A percentile compares a stretch with the other conserved stretches of the same genome.
Evolutionary conservation across 2,113 vertebrate species (phyloP).

Genomic region (Verasper variegatus): DNA sequence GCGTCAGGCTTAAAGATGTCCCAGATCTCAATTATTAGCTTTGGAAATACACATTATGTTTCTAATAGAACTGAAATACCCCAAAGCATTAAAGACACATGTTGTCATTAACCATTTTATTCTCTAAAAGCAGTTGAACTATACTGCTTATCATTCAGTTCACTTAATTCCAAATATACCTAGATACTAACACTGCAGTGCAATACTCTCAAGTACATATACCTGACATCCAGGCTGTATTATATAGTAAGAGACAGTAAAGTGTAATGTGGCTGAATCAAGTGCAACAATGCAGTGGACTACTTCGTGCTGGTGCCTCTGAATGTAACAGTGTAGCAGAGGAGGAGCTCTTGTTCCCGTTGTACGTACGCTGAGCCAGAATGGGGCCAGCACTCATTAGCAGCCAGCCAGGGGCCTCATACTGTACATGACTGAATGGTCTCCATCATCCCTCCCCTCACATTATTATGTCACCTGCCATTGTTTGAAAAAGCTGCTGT

Average conservation of each 20-base stretch:
- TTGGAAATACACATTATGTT: too few relatives aligned
- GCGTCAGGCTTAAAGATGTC: too few relatives aligned
- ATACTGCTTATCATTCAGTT: too few relatives aligned
- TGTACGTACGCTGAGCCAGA: constrained; percentile 44
- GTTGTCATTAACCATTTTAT: too few relatives aligned
- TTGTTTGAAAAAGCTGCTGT: constrained; percentile 43
- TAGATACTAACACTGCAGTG: not conserved
- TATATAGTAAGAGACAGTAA: not conserved
- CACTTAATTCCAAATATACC: too few relatives aligned
- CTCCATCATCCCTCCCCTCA: constrained; percentile 16
- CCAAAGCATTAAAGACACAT: too few relatives aligned
- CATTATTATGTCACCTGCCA: constrained; percentile 67
- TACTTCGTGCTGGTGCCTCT: constrained; percentile 21
- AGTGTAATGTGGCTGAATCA: constrained; percentile 8
- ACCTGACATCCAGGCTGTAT: not conserved
- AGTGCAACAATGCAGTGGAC: not conserved
- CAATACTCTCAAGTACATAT: not conserved
- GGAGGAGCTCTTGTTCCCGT: constrained; percentile 16
- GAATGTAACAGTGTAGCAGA: constrained; percentile 27
- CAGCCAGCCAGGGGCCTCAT: constrained; percentile 42
- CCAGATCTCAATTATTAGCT: too few relatives aligned
- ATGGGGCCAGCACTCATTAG: constrained; percentile 70
- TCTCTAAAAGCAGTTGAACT: too few relatives aligned
- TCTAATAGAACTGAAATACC: too few relatives aligned
- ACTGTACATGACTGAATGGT: constrained; percentile 58